A percentile compares a stretch with the other conserved stretches of the same genome.
Evolutionary conservation across 2,113 vertebrate species (phyloP).

Genomic region (Festucalex cinctus): DNA sequence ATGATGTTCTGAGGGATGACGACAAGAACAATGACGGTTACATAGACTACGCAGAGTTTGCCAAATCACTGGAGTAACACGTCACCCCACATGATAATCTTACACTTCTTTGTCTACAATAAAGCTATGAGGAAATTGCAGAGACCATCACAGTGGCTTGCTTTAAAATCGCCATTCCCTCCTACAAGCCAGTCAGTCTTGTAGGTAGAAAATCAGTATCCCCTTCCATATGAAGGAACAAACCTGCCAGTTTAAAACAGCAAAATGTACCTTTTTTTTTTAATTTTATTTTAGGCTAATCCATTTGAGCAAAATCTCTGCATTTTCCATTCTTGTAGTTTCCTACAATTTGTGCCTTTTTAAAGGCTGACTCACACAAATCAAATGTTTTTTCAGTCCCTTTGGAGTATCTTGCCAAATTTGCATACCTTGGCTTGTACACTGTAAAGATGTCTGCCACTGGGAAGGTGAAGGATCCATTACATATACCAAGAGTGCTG

Average conservation of each 20-base stretch:
- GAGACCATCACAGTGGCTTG: background rate
- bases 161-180: background rate
- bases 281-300: background rate
- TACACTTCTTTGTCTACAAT: conserved; percentile 3
- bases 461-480: background rate
- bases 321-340: conserved; percentile 1
- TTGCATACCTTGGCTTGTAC: background rate
- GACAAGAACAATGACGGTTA: conserved; percentile 97
- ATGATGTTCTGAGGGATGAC: conserved; percentile 88
- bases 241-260: background rate
- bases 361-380: conserved; percentile 22
- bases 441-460: background rate
- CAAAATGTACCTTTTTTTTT: background rate
- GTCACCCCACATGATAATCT: background rate
- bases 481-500: background rate
- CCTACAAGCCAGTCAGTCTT: conserved; percentile 11
- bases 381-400: background rate
- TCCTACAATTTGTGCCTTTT: conserved; percentile 1
- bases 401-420: background rate
- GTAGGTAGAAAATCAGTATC: background rate
- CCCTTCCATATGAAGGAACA: background rate
- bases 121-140: conserved; percentile 4
- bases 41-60: conserved; percentile 97
- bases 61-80: conserved; percentile 85
- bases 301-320: background rate